Percentiles rank a stretch among this genome's conserved stretches.
These are phyloP conservation scores for Melipona beecheii DNA, from an alignment of 2,888 invertebrate species.

Conservation along the genomic window DNA sequence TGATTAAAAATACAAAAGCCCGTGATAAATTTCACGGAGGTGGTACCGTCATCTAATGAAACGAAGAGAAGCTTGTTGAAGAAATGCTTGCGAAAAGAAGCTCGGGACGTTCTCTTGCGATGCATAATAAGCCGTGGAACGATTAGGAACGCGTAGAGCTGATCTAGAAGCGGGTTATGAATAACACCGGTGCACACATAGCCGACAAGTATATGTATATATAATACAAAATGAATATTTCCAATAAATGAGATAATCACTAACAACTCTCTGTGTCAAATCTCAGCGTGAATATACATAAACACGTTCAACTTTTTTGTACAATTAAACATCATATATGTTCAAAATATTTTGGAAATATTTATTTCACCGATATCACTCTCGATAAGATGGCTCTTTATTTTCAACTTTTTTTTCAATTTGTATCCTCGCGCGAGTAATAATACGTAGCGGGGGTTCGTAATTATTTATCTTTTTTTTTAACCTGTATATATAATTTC, in stretches of 20 bases:
- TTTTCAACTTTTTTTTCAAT: neutral
- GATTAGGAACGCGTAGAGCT: conserved; percentile 54
- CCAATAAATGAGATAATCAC: conserved; percentile 36
- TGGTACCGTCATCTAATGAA: neutral
- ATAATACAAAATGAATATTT: conserved; percentile 60
- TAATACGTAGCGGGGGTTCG: neutral
- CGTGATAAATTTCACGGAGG: neutral
- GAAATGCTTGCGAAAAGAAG: conserved; percentile 43
- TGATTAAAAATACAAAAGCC: neutral
- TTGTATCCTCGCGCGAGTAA: neutral
- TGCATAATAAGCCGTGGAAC: conserved; percentile 47
- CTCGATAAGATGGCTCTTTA: conserved; percentile 13
- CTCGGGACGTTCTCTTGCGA: conserved; percentile 55
- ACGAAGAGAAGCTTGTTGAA: neutral
- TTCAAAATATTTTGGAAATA: conserved; percentile 55
- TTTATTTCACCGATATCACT: conserved; percentile 44
- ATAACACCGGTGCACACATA: conserved; percentile 65
- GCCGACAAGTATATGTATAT: conserved; percentile 24
- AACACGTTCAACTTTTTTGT: neutral
- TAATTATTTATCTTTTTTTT: neutral
- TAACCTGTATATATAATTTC: conserved; percentile 45
- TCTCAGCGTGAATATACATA: neutral
- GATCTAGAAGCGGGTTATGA: conserved; percentile 71
- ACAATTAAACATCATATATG: neutral
- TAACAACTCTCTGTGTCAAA: neutral